These are phyloP conservation scores for Platycheirus rosarum DNA, from an alignment of 2,888 invertebrate species.

Conservation along the genomic window DNA sequence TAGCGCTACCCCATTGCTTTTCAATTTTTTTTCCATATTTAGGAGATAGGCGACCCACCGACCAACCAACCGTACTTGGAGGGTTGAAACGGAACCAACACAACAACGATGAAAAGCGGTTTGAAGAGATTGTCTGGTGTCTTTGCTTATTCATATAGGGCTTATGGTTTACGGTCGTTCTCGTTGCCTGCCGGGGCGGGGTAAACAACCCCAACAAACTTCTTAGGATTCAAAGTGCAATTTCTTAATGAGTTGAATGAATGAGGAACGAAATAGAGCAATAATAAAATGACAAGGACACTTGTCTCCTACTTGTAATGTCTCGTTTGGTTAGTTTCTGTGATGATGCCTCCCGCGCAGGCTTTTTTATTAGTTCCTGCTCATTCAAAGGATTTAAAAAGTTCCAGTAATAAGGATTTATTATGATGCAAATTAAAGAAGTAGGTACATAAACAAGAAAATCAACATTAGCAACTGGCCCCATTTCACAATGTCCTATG, in stretches of 20 bases:
- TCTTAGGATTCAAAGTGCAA: conserved; percentile 45
- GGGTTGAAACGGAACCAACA: conserved; percentile 38
- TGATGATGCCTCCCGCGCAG: background rate
- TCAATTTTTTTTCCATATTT: conserved; percentile 58
- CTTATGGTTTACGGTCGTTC: conserved; percentile 6
- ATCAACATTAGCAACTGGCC: conserved; percentile 17
- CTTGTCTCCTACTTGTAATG: conserved; percentile 31
- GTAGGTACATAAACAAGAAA: background rate
- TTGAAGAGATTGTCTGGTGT: conserved; percentile 30
- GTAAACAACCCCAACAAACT: conserved; percentile 19
- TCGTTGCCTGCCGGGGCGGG: conserved; percentile 1
- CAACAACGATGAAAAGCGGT: conserved; percentile 63
- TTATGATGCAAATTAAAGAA: background rate
- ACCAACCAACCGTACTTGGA: conserved; percentile 11
- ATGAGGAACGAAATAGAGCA: conserved; percentile 27
- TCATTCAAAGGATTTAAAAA: background rate
- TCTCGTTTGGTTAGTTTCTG: conserved; percentile 28
- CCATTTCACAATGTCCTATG: conserved; percentile 6
- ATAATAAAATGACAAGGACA: conserved; percentile 31
- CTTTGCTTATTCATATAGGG: conserved; percentile 18
- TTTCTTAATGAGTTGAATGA: conserved; percentile 64
- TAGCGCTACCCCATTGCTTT: conserved; percentile 63
- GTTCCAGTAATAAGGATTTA: conserved; percentile 2
- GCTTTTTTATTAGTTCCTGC: background rate
- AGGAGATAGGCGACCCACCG: conserved; percentile 20